phyloP scores from a whole-genome alignment of 2,797 vertebrate genomes.

The Danio jaintianensis region DNA sequence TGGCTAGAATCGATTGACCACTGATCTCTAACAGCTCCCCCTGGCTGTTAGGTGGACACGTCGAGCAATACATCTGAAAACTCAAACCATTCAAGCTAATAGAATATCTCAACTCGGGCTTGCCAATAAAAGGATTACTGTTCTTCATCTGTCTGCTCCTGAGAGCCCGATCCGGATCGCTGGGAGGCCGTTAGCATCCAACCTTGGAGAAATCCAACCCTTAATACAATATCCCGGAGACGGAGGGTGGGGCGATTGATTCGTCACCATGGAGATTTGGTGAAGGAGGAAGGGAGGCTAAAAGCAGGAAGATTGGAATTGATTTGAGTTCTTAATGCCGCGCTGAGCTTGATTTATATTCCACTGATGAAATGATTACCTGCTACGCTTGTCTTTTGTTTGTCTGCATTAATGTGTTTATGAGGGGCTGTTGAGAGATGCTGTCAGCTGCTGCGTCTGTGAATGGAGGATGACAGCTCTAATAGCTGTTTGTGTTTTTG shows the following conservation, averaged over 20 bases:
- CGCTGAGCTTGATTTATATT: conserved; percentile 43
- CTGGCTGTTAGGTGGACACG: conserved; percentile 31
- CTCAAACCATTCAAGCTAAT: conserved; percentile 30
- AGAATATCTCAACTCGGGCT: conserved; percentile 6
- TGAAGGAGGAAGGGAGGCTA: conserved; percentile 36
- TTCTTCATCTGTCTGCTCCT: not conserved
- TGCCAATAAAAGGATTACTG: conserved; percentile 17
- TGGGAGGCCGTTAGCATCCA: conserved; percentile 26
- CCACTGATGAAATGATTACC: conserved; percentile 34
- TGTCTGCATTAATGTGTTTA: conserved; percentile 40
- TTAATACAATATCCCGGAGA: conserved; percentile 42
- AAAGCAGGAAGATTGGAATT: conserved; percentile 51
- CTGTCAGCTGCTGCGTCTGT: conserved; percentile 38
- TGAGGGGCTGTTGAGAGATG: conserved; percentile 26
- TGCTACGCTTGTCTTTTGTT: conserved; percentile 40
- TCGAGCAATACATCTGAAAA: conserved; percentile 4
- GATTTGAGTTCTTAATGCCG: conserved; percentile 46
- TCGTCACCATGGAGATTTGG: conserved; percentile 45
- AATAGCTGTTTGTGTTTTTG: conserved; percentile 58
- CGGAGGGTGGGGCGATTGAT: conserved; percentile 26
- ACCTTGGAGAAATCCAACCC: conserved; percentile 22
- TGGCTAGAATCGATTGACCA: conserved; percentile 36
- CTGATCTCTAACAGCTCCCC: conserved; percentile 29
- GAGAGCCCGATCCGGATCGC: conserved; percentile 9
- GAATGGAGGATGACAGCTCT: conserved; percentile 52